Evolutionary conservation across 1,140 invertebrate species (phyloP).

Genomic region (Drosophila pandora): DNA sequence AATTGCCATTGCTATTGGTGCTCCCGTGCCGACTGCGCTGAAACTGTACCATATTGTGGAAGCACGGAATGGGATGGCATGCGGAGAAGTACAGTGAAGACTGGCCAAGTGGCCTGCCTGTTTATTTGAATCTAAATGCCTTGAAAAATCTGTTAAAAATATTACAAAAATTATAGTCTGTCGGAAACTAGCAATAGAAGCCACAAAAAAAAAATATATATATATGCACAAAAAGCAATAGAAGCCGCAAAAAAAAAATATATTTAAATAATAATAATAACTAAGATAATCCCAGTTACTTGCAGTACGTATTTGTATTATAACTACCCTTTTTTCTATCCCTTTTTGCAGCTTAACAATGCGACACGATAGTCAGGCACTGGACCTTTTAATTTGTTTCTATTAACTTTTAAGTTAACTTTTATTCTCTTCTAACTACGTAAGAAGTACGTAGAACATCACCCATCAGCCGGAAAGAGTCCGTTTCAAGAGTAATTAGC

Average conservation of each 20-base stretch:
- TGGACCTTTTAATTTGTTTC: conserved; percentile 39
- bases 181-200: too few relatives aligned
- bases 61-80: conserved; percentile 13
- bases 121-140: too few relatives aligned
- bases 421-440: conserved; percentile 9
- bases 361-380: conserved; percentile 49
- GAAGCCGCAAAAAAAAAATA: too few relatives aligned
- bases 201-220: too few relatives aligned
- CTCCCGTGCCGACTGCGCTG: conserved; percentile 38
- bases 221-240: too few relatives aligned
- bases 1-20: conserved; percentile 13
- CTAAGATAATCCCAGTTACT: too few relatives aligned
- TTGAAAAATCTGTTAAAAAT: too few relatives aligned
- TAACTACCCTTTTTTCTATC: neutral
- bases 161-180: too few relatives aligned
- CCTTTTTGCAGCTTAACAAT: conserved; percentile 24
- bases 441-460: conserved; percentile 7
- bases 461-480: neutral
- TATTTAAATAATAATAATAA: too few relatives aligned
- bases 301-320: neutral
- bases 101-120: too few relatives aligned
- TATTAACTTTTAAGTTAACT: conserved; percentile 29
- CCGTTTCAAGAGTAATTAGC: neutral
- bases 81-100: conserved; percentile 16
- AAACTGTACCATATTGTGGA: conserved; percentile 76